Conservation (phyloP, 2,797 vertebrate species). For the Cryptoprocta ferox region DNA sequence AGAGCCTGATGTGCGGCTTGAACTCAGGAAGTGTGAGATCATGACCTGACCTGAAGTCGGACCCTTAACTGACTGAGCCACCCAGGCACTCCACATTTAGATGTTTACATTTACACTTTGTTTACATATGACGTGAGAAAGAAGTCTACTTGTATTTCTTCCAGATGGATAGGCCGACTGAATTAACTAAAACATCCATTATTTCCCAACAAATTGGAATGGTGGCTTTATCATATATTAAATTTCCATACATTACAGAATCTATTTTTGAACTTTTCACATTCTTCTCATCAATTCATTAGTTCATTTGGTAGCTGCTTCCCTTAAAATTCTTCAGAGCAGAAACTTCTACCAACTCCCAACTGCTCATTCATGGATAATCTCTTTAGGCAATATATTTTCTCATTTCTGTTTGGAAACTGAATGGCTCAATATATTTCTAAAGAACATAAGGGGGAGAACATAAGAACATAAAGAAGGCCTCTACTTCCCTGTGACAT, state of each 20-base stretch:
- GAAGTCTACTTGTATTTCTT: not conserved
- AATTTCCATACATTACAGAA: not conserved
- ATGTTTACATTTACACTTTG: not conserved
- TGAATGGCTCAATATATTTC: not conserved
- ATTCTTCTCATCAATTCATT: not conserved
- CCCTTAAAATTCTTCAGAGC: not conserved
- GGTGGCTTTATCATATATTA: not conserved
- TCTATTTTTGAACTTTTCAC: not conserved
- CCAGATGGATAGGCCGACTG: not conserved
- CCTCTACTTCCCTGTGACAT: not conserved
- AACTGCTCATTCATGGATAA: not conserved
- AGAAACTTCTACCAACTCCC: not conserved
- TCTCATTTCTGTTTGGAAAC: not conserved
- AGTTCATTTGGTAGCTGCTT: not conserved
- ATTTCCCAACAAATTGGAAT: not conserved
- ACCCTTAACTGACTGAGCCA: too few species aligned
- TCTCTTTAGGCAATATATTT: not conserved
- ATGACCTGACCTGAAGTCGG: too few species aligned
- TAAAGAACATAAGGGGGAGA: not conserved
- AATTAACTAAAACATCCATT: not conserved
- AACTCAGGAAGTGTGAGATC: too few species aligned
- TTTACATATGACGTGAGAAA: not conserved
- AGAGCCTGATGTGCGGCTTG: too few species aligned
- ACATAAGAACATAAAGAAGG: not conserved
- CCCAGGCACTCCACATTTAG: not conserved